Evolutionary conservation across 2,113 vertebrate genomes (phyloP).

Genomic region (Dinomys branickii): DNA sequence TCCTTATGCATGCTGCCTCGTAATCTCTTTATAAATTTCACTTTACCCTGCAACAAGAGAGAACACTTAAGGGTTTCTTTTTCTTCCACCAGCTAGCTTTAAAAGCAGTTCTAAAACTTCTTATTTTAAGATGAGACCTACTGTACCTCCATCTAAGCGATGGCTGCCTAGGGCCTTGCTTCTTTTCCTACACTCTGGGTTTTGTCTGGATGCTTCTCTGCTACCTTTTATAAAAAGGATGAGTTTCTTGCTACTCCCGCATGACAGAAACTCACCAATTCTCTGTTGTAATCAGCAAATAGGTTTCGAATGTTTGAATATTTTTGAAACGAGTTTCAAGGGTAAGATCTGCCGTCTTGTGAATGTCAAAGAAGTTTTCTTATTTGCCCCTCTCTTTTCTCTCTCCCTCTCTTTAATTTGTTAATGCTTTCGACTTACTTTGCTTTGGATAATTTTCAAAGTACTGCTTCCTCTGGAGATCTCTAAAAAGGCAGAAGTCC

Average conservation of each 20-base stretch:
- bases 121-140: background rate
- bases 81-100: background rate
- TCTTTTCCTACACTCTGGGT: background rate
- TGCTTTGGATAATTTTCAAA: conserved; percentile 90
- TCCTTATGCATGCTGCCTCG: conserved; percentile 35
- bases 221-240: background rate
- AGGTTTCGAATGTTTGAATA: conserved; percentile 79
- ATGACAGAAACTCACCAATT: conserved; percentile 64
- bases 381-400: conserved; percentile 41
- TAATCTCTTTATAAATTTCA: conserved; percentile 45
- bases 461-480: conserved; percentile 84
- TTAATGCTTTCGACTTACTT: conserved; percentile 88
- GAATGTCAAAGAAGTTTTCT: conserved; percentile 83
- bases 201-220: background rate
- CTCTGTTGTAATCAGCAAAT: conserved; percentile 76
- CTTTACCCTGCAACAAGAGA: background rate
- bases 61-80: background rate
- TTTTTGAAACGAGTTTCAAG: conserved; percentile 74
- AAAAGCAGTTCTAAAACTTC: background rate
- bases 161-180: background rate
- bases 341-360: conserved; percentile 83
- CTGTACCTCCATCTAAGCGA: fast-evolving
- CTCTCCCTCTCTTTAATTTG: conserved; percentile 83
- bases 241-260: background rate
- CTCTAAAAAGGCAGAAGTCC: conserved; percentile 86